These are phyloP conservation scores for Benthosema pterotum DNA, from an alignment of 2,797 vertebrate species.

Conservation along the genomic window DNA sequence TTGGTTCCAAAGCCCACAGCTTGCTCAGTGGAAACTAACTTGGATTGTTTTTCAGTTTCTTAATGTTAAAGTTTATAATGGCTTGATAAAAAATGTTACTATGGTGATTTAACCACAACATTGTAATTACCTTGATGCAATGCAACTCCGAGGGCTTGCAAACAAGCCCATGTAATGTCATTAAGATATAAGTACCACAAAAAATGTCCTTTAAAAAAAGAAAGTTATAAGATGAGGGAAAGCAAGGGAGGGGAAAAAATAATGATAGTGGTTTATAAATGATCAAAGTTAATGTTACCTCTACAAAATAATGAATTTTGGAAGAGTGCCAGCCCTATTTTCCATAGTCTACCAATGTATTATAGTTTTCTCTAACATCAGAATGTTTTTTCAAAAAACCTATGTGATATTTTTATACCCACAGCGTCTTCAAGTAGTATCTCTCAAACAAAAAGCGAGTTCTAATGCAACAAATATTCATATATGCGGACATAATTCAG, in stretches of 20 bases:
- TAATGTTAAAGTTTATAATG: slow-evolving; percentile 72
- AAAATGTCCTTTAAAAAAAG: slow-evolving; percentile 60
- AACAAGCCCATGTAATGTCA: slow-evolving; percentile 69
- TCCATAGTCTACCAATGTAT: slow-evolving; percentile 11
- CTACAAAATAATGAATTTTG: slow-evolving; percentile 42
- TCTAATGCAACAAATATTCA: slow-evolving; percentile 38
- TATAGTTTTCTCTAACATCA: slow-evolving; percentile 22
- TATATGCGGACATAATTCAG: slow-evolving; percentile 32
- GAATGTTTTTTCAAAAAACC: slow-evolving; percentile 16
- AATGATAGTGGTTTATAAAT: slow-evolving; percentile 47
- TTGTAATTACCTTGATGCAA: slow-evolving; percentile 74
- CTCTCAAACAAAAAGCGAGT: slow-evolving; percentile 11
- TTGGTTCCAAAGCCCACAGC: slow-evolving; percentile 74
- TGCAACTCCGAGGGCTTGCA: slow-evolving; percentile 66
- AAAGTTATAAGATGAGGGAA: slow-evolving; percentile 50
- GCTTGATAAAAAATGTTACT: slow-evolving; percentile 71
- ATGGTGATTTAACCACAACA: slow-evolving; percentile 77
- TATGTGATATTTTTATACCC: slow-evolving; percentile 19
- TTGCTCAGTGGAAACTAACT: slow-evolving; percentile 71
- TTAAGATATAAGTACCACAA: slow-evolving; percentile 70
- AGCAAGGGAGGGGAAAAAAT: slow-evolving; percentile 48
- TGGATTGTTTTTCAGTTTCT: slow-evolving; percentile 75
- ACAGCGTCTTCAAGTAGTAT: slow-evolving; percentile 35
- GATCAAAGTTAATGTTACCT: slow-evolving; percentile 58
- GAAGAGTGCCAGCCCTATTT: slow-evolving; percentile 31